phyloP scores from a whole-genome alignment of 2,113 vertebrate species.

The Hippolais icterina region DNA sequence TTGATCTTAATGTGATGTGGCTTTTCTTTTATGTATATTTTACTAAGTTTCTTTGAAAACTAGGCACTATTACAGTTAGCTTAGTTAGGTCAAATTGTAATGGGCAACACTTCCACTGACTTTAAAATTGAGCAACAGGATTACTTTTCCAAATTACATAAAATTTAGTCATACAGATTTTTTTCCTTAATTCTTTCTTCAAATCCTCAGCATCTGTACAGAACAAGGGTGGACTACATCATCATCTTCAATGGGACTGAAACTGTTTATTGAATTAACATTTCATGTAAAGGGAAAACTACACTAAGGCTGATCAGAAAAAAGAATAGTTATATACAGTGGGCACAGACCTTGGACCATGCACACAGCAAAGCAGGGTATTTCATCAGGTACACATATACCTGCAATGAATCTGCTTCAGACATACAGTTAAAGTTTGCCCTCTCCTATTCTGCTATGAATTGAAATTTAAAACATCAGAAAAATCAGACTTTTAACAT shows the following conservation, averaged over 20 bases:
- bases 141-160: constrained; percentile 15
- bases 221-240: neutral
- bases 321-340: neutral
- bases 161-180: neutral
- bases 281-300: neutral
- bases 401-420: neutral
- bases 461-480: neutral
- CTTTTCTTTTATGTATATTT: neutral
- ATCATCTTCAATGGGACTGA: neutral
- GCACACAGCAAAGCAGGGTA: neutral
- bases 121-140: neutral
- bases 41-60: neutral
- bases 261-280: neutral
- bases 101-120: neutral
- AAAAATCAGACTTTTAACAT: neutral
- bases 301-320: neutral
- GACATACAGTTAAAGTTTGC: accelerated
- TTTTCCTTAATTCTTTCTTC: neutral
- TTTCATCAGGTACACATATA: neutral
- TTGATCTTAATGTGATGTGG: neutral
- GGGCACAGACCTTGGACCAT: neutral
- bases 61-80: neutral
- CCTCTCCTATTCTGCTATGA: neutral
- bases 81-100: neutral
- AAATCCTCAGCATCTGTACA: neutral